Base-by-base conservation (phyloP, 2,113 vertebrate genomes). In the Percopsis transmontana region DNA sequence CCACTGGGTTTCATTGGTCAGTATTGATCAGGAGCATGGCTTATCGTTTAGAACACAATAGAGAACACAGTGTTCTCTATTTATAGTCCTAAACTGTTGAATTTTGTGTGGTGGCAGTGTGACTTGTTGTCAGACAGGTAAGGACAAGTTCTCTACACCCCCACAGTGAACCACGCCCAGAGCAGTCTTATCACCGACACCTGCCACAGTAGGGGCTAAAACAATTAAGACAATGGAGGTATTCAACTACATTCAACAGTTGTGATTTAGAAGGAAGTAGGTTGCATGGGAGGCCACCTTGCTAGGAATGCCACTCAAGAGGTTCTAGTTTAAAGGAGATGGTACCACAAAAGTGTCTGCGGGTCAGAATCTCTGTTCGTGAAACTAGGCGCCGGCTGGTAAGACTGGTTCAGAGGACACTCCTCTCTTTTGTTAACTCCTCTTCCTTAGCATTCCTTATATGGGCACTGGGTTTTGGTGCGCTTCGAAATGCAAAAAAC, bases 401-500 rank as follows among this genome's bases (percentile, higher is more conserved):
- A 70, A 61, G 79, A 87, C 91, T 86, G 85, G 91, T 91, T 92
- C 74, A 57, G 62, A 82, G 45, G 81, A 82, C 86, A 85, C 87
- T 71, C 90, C 90, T 75, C 72, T 58, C 21, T 57, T 50, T 80
- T 72, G 45, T 68, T 23, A 59, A 55, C 51, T 41, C 51, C 45
- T 73, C 41, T 38, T 20, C 44, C 52, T 66, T 52, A 20, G 0
- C 5, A 24, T 51, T 72, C n/a, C 21, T 12, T 12, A 45, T 16
- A 16, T 12, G 42, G 42, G 42, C 12, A 16, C 6, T 2, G 24
- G 33, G 38, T 51, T 19, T 2, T 19, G 19, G 48, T 51, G 48
- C n/a, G 5, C n/a, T 19, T 10, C 7, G 48, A n/a, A 20, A 11
- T 6, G 48, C 3, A 18, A 12, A 51, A 5, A n/a, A 5, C 19